These are phyloP conservation scores for Sebastes taczanowskii DNA, from an alignment of 2,797 vertebrate species.

Conservation along the genomic window DNA sequence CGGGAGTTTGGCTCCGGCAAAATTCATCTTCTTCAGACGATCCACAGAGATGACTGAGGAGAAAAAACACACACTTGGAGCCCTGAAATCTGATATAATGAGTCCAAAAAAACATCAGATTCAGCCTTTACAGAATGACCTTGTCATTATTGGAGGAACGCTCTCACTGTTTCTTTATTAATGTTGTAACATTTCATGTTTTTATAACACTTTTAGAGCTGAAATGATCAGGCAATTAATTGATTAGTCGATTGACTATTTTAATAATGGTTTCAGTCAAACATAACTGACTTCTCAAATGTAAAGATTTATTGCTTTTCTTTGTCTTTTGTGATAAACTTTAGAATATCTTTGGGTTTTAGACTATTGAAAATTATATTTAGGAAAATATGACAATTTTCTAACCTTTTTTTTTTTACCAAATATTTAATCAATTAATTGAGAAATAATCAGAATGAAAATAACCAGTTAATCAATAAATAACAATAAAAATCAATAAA, in stretches of 20 bases:
- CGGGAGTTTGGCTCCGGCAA: constrained; percentile 88
- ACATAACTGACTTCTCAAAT: too few relatives aligned
- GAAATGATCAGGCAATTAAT: fast-evolving
- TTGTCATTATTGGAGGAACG: background rate
- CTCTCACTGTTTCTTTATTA: background rate
- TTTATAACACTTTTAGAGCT: background rate
- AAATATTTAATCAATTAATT: background rate
- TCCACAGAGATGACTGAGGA: constrained; percentile 92
- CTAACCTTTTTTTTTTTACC: too few relatives aligned
- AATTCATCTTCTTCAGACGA: constrained; percentile 91
- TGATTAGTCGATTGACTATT: too few relatives aligned
- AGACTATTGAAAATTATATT: too few relatives aligned
- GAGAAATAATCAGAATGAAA: background rate
- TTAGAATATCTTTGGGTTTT: too few relatives aligned
- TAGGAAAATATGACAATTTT: too few relatives aligned
- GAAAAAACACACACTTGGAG: background rate
- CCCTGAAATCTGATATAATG: fast-evolving
- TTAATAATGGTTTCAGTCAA: too few relatives aligned
- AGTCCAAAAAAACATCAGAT: background rate
- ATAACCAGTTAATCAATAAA: too few relatives aligned
- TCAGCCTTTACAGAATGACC: background rate
- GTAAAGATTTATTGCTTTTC: too few relatives aligned
- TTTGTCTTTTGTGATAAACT: too few relatives aligned
- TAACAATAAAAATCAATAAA: too few relatives aligned
- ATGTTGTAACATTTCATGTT: background rate